Conservation (phyloP, 2,113 vertebrate species). For the Emydura subglobosa region DNA sequence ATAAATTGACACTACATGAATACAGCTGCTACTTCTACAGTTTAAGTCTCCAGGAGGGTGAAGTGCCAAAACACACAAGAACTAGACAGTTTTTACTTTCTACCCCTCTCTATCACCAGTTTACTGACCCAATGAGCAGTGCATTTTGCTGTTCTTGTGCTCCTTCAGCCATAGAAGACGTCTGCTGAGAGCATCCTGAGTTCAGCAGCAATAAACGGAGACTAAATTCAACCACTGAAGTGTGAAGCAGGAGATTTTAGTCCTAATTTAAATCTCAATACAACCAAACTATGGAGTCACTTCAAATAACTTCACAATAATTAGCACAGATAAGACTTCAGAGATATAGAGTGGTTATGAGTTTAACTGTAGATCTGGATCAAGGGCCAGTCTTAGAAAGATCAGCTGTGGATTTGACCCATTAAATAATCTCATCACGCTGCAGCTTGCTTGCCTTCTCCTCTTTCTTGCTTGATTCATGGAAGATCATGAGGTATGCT, state of each 20-base stretch:
- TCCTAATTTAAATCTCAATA: background rate
- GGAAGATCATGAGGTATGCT: background rate
- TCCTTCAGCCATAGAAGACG: background rate
- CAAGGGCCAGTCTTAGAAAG: conserved; percentile 23
- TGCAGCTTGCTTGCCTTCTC: background rate
- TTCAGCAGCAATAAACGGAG: background rate
- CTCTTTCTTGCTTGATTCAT: background rate
- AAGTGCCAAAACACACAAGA: background rate
- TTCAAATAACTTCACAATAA: fast-evolving
- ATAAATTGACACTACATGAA: background rate
- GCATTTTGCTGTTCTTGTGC: background rate
- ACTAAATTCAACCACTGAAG: background rate
- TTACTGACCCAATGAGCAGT: background rate
- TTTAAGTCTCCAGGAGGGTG: background rate
- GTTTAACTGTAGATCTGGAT: conserved; percentile 59
- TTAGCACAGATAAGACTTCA: background rate
- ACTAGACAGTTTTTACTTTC: background rate
- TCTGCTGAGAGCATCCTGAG: background rate
- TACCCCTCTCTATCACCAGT: background rate
- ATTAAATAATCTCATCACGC: conserved; percentile 4
- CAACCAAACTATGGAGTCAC: background rate
- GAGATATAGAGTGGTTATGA: background rate
- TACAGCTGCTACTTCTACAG: background rate
- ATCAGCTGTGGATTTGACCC: conserved; percentile 35
- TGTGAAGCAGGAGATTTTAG: background rate